A percentile compares a stretch with the other conserved stretches of the same genome.
Evolutionary conservation across 2,113 vertebrate genomes (phyloP).

Genomic region (Isichthys henryi): DNA sequence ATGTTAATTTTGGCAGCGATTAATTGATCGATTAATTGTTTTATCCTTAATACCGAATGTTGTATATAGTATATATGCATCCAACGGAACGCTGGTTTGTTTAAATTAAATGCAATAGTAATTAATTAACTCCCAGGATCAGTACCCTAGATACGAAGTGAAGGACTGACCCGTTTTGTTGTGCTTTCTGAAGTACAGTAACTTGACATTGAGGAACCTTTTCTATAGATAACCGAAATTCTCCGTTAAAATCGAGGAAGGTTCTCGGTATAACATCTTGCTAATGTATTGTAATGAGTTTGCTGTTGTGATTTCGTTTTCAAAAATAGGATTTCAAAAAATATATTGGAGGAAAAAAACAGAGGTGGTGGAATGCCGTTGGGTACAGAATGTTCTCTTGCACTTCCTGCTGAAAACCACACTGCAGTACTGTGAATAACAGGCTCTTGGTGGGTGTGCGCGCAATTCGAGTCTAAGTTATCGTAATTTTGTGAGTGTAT

Average conservation of each 20-base stretch:
- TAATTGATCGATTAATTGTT: background rate
- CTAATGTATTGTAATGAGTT: background rate
- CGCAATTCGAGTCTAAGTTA: background rate
- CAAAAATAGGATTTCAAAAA: background rate
- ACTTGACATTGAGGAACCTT: background rate
- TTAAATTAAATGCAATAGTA: conserved; percentile 42
- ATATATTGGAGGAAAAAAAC: background rate
- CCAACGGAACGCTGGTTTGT: background rate
- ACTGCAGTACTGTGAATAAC: background rate
- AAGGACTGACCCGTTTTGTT: background rate
- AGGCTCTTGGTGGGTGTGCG: background rate
- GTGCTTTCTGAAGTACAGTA: background rate
- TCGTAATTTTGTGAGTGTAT: background rate
- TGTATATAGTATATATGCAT: background rate
- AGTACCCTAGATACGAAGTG: background rate
- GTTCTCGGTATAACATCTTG: background rate
- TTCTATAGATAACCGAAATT: background rate
- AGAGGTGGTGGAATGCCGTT: background rate
- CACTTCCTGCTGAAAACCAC: conserved; percentile 12
- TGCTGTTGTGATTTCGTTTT: background rate
- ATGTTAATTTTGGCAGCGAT: background rate
- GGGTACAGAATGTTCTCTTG: conserved; percentile 13
- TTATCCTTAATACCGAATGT: background rate
- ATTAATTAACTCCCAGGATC: background rate
- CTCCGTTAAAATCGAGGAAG: background rate